Evolutionary conservation across 1,140 invertebrate species (phyloP), one percentile per base, ranked within the genome.

Genomic region (Triops longicaudatus): DNA sequence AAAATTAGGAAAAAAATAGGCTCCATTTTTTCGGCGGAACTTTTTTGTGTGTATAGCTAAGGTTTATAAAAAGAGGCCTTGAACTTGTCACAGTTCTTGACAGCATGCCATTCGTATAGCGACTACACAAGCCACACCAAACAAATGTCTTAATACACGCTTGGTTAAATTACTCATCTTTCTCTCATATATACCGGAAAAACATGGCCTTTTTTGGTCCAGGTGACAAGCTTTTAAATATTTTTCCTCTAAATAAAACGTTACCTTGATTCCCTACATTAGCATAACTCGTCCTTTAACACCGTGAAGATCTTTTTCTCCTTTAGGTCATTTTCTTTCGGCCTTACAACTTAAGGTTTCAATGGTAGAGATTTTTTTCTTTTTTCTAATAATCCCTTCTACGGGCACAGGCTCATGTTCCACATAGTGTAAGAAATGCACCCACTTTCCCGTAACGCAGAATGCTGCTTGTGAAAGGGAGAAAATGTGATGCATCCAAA

Each of bases 91-190:
- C 50, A 22, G 50, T 22, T 9, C 50, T 22, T 63, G 50, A 63
- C 50, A 63, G 50, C 50, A 63, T 22, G 50, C 50, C 50, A 63
- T 22, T 63, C 50, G 0, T 22, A n/a, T 63, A 6, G 50, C 22
- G 50, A 63, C 50, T 63, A 14, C 10, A 12, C 14, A 63, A 63
- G 50, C 50, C 50, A 63, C 50, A 63, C 50, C 50, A 10, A 63
- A 63, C 50, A 17, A 63, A 63, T 63, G 50, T 63, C 50, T 63
- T 14, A 63, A 63, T 63, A 63, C 14, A 63, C 50, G 50, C 50
- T 10, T 63, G 50, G 50, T 63, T 63, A 63, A 63, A 63, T 63
- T 63, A 22, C 50, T 63, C 50, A 22, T 63, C 9, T 22, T 22
- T 63, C 12, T 63, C 50, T 11, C 2, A n/a, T 22, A 22, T 22